Conservation (phyloP, 2,113 vertebrate species). For the Tragelaphus strepsiceros region DNA sequence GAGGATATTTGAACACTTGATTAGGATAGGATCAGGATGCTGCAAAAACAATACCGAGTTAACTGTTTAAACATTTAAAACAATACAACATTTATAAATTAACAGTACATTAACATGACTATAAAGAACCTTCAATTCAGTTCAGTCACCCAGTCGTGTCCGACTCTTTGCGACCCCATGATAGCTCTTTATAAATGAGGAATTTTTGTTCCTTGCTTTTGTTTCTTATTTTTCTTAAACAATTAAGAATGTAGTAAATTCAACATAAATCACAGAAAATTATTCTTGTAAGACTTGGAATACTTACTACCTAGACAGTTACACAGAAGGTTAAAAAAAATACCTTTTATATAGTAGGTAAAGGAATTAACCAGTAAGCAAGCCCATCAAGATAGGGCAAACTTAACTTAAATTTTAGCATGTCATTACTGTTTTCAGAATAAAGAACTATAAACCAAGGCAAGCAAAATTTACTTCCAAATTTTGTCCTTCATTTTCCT, state of each 20-base stretch:
- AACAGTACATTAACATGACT: neutral
- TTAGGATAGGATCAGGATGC: neutral
- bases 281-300: neutral
- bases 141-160: neutral
- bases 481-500: neutral
- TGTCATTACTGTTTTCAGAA: neutral
- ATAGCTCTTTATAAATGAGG: neutral
- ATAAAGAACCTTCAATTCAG: neutral
- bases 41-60: neutral
- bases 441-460: neutral
- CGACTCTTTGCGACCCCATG: no score
- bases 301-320: neutral
- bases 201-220: neutral
- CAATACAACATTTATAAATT: neutral
- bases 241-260: neutral
- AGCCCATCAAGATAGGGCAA: neutral
- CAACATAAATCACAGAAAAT: neutral
- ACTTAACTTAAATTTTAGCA: neutral
- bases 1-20: neutral
- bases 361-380: neutral
- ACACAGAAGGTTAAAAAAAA: neutral
- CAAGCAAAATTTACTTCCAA: neutral
- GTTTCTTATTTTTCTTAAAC: neutral
- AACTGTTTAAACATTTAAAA: neutral
- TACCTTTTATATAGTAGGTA: neutral